Base-by-base conservation (phyloP, 2,888 invertebrate genomes). In the Syritta pipiens region DNA sequence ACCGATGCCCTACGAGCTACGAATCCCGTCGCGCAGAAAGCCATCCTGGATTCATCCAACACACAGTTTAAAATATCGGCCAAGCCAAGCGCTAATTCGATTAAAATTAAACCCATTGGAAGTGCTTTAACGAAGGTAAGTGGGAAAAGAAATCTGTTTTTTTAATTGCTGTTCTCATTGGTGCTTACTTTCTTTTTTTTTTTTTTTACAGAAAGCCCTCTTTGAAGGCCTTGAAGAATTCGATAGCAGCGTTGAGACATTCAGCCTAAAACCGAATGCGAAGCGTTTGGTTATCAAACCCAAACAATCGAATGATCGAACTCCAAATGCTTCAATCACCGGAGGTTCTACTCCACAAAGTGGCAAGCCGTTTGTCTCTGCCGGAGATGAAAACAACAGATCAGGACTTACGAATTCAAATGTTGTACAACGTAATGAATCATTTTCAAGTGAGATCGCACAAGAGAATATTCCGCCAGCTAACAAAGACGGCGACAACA, bases 201-300 rank as follows among this genome's bases (percentile, higher is more conserved):
- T 5, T 1, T 7, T 1, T 10, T 72, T 72, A 3, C 85, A 94
- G 91, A 94, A 94, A 86, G 93, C 94, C 0, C 88, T 97, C 0
- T 97, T 97, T 87, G 97, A 96, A 84, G 97, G 96, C 0, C 88
- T 96, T 1, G 95, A 95, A 82, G 96, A 96, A 83, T 93, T 94
- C 6, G 94, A 95, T 85, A 91, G 92, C 4, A 91, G 90, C 46
- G 84, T 93, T 0, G 91, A 93, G 68, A 91, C 90, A 83, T 89
- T 91, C 81, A 91, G 88, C 76, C 86, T 90, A 81, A 93, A 90
- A 84, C 92, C 92, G 6, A 93, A 92, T 83, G 91, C 94, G 1
- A 96, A 95, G 85, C 92, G 95, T 1, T 90, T 96, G 9, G 92
- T 94, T 2, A 89, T 96, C 4, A 92, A 93, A 14, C 92, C 92